Evolutionary conservation across 1,140 invertebrate species (phyloP), one percentile per base, ranked within the genome.

Genomic region (Drosophila varians): DNA sequence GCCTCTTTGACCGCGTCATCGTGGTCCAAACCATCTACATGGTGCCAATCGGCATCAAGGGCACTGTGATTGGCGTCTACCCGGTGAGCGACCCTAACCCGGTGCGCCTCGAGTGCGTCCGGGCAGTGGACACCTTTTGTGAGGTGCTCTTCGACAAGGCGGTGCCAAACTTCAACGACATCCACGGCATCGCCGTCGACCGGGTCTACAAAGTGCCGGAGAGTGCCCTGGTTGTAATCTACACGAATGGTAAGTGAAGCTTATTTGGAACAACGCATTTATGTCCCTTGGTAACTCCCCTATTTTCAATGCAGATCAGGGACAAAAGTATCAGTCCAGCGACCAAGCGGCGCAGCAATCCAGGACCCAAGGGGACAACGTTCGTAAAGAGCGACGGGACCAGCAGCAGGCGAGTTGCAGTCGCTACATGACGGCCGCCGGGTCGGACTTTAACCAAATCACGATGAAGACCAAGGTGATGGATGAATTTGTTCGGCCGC

Each of bases 1-100:
- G 92, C 62, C 77, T 99, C 38, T 95, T 96, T 70, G 97, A 99
- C 90, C 93, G 98, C 53, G 94, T 99, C 34, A 94, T 98, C 1
- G 94, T 95, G 74, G 93, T 96, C 0, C 93, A 95, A 28, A 93
- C 94, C 42, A 93, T 94, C 45, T 96, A 94, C 74, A 73, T 90
- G 83, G 90, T 97, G 6, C 97, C 97, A 0, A 91, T 96, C 11
- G 97, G 97, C 4, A 92, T 94, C 0, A 94, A 94, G 74, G 98
- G 97, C 28, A 98, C 96, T 0, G 93, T 99, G 0, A 94, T 97
- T 14, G 96, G 95, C 23, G 92, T 96, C 4, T 92, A 93, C 61
- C 92, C 92, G 1, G 66, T 90, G 0, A 76, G 21, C 4, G 90
- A 91, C 54, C 84, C 86, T 0, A 91, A 91, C 69, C 90, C 90